Conservation (phyloP, 92 coral and sea anemone genomes). For the Anthopleura xanthogrammica region DNA sequence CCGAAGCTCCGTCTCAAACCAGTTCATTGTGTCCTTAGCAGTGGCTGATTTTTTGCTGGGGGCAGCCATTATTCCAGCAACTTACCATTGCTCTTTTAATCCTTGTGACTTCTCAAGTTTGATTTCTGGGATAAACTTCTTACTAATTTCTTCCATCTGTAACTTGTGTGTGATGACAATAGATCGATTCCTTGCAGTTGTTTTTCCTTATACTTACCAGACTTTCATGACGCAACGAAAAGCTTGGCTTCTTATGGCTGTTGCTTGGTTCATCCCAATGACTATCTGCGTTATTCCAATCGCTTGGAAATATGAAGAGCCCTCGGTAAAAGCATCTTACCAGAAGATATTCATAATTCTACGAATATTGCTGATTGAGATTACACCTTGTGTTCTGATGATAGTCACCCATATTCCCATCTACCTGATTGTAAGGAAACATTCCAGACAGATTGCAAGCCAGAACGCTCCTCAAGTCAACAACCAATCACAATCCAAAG, state of each 20-base stretch:
- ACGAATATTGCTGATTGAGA: slow-evolving; percentile 35
- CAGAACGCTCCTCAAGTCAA: background rate
- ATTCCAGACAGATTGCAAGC: slow-evolving; percentile 20
- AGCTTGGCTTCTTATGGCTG: slow-evolving; percentile 33
- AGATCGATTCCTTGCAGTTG: slow-evolving; percentile 73
- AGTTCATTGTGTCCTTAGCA: slow-evolving; percentile 14
- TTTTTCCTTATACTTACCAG: slow-evolving; percentile 61
- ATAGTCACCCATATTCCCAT: slow-evolving; percentile 34
- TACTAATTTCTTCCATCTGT: slow-evolving; percentile 60
- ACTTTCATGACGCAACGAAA: slow-evolving; percentile 53
- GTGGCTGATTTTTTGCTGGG: slow-evolving; percentile 4
- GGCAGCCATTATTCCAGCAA: background rate
- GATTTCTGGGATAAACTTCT: slow-evolving; percentile 47
- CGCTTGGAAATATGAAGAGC: slow-evolving; percentile 22
- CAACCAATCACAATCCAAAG: background rate
- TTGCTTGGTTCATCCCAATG: slow-evolving; percentile 66
- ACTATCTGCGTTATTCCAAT: slow-evolving; percentile 45
- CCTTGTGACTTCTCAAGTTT: background rate
- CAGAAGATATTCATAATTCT: background rate
- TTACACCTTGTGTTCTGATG: slow-evolving; percentile 39
- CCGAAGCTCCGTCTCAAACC: background rate
- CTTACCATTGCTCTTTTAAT: background rate
- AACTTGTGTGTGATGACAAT: slow-evolving; percentile 75
- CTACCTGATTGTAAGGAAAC: slow-evolving; percentile 33
- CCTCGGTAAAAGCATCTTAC: background rate